Conservation (phyloP, 2,113 vertebrate species). For the Dolichallabes microphthalmus region DNA sequence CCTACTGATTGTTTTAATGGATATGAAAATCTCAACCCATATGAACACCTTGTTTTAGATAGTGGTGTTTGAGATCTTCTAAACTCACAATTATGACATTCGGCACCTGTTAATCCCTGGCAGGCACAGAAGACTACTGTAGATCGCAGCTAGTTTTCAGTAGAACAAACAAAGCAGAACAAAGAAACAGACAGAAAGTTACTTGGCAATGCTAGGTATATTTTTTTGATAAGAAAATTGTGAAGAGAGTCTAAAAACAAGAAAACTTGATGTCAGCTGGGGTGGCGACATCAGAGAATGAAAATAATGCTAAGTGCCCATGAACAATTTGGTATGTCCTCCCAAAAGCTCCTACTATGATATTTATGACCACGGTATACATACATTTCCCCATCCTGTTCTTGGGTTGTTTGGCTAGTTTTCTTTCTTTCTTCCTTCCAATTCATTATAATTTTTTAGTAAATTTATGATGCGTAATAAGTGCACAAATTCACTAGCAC, state of each 20-base stretch:
- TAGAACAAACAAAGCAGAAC: neutral
- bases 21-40: neutral
- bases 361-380: neutral
- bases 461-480: neutral
- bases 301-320: neutral
- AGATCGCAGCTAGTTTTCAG: neutral
- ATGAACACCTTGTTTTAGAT: neutral
- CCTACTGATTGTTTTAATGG: neutral
- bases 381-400: neutral
- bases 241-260: neutral
- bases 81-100: neutral
- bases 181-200: neutral
- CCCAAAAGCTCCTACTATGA: neutral
- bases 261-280: neutral
- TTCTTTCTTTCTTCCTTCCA: neutral
- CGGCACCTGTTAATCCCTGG: neutral
- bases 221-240: neutral
- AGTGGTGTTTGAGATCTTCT: neutral
- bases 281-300: neutral
- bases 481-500: neutral
- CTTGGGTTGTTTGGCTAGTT: neutral
- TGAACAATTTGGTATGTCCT: neutral
- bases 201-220: neutral
- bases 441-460: neutral
- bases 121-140: no score